A percentile compares a stretch with the other conserved stretches of the same genome.
Evolutionary conservation across 1,140 invertebrate species (phyloP).

Genomic region (Diabrotica undecimpunctata): DNA sequence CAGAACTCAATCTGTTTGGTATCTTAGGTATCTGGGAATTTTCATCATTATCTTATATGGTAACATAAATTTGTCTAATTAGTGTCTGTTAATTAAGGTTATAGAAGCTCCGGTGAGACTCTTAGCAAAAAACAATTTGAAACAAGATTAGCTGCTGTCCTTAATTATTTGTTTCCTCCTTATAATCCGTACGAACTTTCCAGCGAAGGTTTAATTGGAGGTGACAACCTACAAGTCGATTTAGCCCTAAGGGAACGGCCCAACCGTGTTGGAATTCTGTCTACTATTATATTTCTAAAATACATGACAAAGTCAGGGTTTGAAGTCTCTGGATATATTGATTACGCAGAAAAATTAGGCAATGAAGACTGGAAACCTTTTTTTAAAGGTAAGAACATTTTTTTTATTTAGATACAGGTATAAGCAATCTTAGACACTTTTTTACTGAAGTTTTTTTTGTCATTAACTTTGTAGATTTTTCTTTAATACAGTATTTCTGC

Average conservation of each 20-base stretch:
- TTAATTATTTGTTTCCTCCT: slow-evolving; percentile 52
- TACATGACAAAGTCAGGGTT: slow-evolving; percentile 48
- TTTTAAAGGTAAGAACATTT: slow-evolving; percentile 51
- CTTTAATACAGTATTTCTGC: not conserved
- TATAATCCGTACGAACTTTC: slow-evolving; percentile 54
- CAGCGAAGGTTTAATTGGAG: slow-evolving; percentile 53
- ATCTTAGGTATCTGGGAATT: no score
- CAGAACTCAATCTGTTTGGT: no score
- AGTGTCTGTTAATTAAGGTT: slow-evolving; percentile 8
- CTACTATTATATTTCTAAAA: slow-evolving; percentile 31
- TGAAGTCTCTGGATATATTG: slow-evolving; percentile 75
- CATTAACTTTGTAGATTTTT: not conserved
- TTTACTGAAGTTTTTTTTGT: not conserved
- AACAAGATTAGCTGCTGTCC: slow-evolving; percentile 52
- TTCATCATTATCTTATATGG: no score
- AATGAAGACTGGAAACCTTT: slow-evolving; percentile 70
- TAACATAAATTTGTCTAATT: not conserved
- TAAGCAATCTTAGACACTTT: not conserved
- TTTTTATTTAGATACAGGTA: not conserved
- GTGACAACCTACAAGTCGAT: slow-evolving; percentile 59
- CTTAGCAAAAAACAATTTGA: slow-evolving; percentile 40
- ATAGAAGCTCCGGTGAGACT: slow-evolving; percentile 52
- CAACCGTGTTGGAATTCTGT: slow-evolving; percentile 51
- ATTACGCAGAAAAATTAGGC: slow-evolving; percentile 66
- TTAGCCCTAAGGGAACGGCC: slow-evolving; percentile 63